Evolutionary conservation across 2,113 vertebrate genomes (phyloP).

Genomic region (Eulacestoma nigropectus): DNA sequence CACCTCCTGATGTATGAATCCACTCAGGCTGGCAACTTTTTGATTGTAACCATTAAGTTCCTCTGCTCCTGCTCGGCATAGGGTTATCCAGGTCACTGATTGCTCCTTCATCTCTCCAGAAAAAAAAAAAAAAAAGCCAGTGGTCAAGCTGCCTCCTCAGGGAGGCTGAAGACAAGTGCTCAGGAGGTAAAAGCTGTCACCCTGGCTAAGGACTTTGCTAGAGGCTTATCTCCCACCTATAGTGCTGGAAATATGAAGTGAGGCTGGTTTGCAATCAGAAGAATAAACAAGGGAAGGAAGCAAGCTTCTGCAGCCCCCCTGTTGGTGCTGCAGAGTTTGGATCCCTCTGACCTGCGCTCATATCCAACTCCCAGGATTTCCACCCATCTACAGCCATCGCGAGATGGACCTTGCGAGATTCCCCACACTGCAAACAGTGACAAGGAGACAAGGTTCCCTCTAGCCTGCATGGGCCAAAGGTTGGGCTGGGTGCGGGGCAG

Average conservation of each 20-base stretch:
- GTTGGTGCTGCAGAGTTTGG: rapidly evolving
- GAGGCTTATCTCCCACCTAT: not conserved
- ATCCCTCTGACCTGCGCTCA: not conserved
- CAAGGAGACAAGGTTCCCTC: not conserved
- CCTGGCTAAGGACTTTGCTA: not conserved
- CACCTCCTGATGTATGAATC: not conserved
- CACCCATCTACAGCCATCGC: not conserved
- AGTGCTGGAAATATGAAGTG: not conserved
- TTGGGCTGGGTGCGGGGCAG: not conserved
- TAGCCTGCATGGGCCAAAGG: not conserved
- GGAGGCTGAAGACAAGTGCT: not conserved
- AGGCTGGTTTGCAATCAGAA: not conserved
- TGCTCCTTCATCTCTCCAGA: not conserved
- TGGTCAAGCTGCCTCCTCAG: not conserved
- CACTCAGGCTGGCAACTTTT: not conserved
- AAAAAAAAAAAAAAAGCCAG: not conserved
- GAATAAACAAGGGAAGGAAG: not conserved
- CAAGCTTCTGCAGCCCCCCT: not conserved
- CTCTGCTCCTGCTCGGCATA: not conserved
- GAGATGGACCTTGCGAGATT: not conserved
- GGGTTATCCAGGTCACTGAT: conserved; percentile 21
- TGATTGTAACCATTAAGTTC: not conserved
- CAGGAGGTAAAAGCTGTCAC: not conserved
- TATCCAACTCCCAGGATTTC: not conserved
- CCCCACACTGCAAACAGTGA: not conserved